These are phyloP conservation scores for Seira musarum DNA, from an alignment of 2,888 invertebrate genomes.

Conservation along the genomic window DNA sequence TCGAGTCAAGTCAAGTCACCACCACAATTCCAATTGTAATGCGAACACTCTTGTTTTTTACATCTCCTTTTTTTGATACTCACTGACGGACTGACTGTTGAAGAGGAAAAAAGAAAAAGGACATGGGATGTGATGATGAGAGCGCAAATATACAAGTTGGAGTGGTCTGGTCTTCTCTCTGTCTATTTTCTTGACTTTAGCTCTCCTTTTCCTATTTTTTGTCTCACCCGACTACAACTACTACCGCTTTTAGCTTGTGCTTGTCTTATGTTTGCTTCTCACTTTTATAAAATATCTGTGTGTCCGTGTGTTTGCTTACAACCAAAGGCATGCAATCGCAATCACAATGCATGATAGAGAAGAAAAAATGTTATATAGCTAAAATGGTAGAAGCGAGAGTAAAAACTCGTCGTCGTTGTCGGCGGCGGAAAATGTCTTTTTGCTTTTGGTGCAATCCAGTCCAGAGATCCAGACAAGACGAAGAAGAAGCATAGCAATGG, in stretches of 20 bases:
- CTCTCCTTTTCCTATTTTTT: too few relatives aligned
- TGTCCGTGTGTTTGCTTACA: background rate
- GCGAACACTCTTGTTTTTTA: slow-evolving; percentile 43
- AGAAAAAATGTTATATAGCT: background rate
- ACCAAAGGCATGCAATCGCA: too few relatives aligned
- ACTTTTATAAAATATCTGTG: background rate
- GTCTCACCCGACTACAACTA: too few relatives aligned
- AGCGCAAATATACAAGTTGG: slow-evolving; percentile 7
- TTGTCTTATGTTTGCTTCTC: background rate
- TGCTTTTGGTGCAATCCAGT: slow-evolving; percentile 50
- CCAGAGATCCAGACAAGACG: background rate
- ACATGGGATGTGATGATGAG: slow-evolving; percentile 52
- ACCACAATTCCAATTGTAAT: slow-evolving; percentile 50
- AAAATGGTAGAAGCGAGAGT: background rate
- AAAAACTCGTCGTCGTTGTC: slow-evolving; percentile 33
- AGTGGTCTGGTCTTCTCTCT: slow-evolving; percentile 4
- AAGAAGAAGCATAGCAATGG: slow-evolving; percentile 21
- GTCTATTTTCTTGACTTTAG: slow-evolving; percentile 7
- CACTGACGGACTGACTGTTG: slow-evolving; percentile 56
- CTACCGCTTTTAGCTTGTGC: too few relatives aligned
- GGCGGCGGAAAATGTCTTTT: slow-evolving; percentile 53
- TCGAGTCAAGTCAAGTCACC: too few relatives aligned
- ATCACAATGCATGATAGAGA: background rate
- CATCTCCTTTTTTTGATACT: slow-evolving; percentile 46
- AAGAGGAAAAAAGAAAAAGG: slow-evolving; percentile 55